Percentiles rank a stretch among this genome's conserved stretches.
phyloP scores from a whole-genome alignment of 2,797 vertebrate genomes.

The Falco peregrinus region DNA sequence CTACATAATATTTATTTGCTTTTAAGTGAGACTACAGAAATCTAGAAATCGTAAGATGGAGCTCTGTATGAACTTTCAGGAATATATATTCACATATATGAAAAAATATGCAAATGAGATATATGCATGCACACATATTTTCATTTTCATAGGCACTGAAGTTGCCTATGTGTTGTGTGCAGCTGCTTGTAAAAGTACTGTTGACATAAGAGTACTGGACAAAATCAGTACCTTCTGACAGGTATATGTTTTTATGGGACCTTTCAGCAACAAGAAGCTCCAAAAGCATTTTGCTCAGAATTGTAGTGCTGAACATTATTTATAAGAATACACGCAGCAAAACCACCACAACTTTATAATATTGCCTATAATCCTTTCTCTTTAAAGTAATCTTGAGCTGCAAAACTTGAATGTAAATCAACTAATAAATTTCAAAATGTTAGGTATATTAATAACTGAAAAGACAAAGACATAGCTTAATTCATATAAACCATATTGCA shows the following conservation, averaged over 20 bases:
- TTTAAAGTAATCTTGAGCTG: not conserved
- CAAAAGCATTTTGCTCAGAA: not conserved
- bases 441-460: not conserved
- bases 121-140: not conserved
- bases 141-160: not conserved
- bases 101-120: not conserved
- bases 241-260: not conserved
- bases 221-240: not conserved
- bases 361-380: not conserved
- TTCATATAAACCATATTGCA: not conserved
- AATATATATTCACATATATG: not conserved
- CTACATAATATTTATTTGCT: not conserved
- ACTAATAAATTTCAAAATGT: not conserved
- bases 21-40: not conserved
- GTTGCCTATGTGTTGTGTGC: not conserved
- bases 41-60: not conserved
- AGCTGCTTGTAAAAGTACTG: not conserved
- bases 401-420: not conserved
- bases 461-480: not conserved
- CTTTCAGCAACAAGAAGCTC: not conserved
- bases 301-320: not conserved
- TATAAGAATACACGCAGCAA: not conserved
- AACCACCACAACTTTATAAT: not conserved
- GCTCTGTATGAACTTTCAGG: not conserved
- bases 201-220: not conserved